Evolutionary conservation across 2,888 invertebrate species (phyloP), one percentile per base, ranked within the genome.

Genomic region (Aspidiotus rigidus): DNA sequence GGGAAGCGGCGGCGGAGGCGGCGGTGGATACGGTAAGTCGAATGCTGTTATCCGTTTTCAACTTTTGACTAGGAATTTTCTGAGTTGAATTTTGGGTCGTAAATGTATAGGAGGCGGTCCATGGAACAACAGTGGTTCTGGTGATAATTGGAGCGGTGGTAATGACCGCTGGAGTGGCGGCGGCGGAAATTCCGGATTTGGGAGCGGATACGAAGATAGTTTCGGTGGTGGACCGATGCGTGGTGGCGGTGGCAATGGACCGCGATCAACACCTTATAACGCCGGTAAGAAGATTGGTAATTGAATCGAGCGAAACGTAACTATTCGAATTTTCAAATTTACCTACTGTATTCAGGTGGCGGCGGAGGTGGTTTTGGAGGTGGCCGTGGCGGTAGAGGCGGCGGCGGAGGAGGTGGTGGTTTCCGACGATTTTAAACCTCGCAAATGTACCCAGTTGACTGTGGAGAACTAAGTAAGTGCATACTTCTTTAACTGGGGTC

Each of bases 311-410:
- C 9, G 8, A 17, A 15, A 17, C 9, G 6, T 55, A 55, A 16
- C 17, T 55, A 7, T 3, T 13, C 53, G 5, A 53, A n/a, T 55
- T 55, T 55, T 55, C 8, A 28, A 28, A 28, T 28, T 3, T 28
- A 3, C 28, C 28, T 28, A 28, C 5, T 28, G 49, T 17, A 53
- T 15, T 13, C 13, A 63, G 63, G 72, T 42, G 71, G 71, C 7
- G 72, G 70, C 28, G 28, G 28, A 9, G 74, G 73, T 10, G 75
- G 74, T 64, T 67, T 74, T 1, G 75, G 76, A n/a, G 70, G 71
- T 8, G 62, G 70, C 2, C 28, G 59, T 0, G 56, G 70, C 3
- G 77, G 76, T 69, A 76, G 78, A 63, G 76, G 76, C 69, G 76
- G 75, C 13, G 74, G 74, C 64, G 74, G 73, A 16, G 75, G 74